phyloP scores from a whole-genome alignment of 2,797 vertebrate species.

The Argya squamiceps region DNA sequence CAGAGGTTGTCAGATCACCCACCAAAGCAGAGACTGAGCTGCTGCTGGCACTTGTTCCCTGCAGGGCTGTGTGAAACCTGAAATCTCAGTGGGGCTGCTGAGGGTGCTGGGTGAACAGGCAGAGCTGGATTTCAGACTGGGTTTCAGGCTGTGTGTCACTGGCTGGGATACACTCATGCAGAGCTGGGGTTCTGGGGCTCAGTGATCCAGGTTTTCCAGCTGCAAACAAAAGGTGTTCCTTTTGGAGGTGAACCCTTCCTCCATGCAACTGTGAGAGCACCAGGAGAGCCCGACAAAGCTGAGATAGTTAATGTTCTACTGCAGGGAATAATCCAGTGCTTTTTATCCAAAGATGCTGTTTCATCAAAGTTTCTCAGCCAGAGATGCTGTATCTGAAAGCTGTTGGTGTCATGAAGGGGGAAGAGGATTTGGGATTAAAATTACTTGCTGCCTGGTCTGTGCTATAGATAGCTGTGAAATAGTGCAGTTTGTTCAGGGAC shows the following conservation, averaged over 20 bases:
- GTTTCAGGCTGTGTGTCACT: not conserved
- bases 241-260: not conserved
- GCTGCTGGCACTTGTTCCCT: not conserved
- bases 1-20: not conserved
- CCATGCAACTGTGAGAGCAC: not conserved
- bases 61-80: not conserved
- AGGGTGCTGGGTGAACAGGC: not conserved
- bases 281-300: not conserved
- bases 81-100: accelerated
- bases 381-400: not conserved
- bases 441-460: slow-evolving; percentile 40
- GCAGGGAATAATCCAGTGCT: not conserved
- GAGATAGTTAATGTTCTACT: not conserved
- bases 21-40: not conserved
- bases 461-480: slow-evolving; percentile 65
- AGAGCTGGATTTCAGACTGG: not conserved
- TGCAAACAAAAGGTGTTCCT: not conserved
- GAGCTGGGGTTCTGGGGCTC: not conserved
- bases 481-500: slow-evolving; percentile 12
- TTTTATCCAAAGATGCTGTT: not conserved
- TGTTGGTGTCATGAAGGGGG: slow-evolving; percentile 34
- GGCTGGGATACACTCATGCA: not conserved
- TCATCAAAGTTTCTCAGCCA: not conserved
- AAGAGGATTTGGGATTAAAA: slow-evolving; percentile 72
- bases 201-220: not conserved